Conservation (phyloP, 1,140 invertebrate genomes). For the Formica selysi region DNA sequence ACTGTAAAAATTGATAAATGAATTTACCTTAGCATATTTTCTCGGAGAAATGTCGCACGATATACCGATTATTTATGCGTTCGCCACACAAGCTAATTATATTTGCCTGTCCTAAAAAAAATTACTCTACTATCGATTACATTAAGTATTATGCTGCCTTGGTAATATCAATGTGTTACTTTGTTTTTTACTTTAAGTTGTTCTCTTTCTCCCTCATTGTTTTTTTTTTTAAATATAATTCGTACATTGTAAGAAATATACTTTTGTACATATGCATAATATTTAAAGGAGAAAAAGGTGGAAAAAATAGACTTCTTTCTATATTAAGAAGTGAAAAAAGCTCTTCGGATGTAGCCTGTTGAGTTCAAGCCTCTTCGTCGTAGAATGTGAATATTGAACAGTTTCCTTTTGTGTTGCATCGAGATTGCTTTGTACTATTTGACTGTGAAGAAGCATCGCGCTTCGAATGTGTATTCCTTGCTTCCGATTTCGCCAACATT, state of each 20-base stretch:
- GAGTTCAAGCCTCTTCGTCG: slow-evolving; percentile 22
- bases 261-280: slow-evolving; percentile 71
- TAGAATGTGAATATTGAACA: slow-evolving; percentile 75
- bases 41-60: not conserved
- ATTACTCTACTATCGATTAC: slow-evolving; percentile 35
- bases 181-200: slow-evolving; percentile 58
- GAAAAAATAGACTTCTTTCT: slow-evolving; percentile 11
- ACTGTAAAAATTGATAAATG: slow-evolving; percentile 16
- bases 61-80: slow-evolving; percentile 26
- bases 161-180: slow-evolving; percentile 49
- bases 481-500: slow-evolving; percentile 69
- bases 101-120: not conserved
- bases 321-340: slow-evolving; percentile 15
- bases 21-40: slow-evolving; percentile 37
- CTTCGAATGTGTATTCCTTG: slow-evolving; percentile 43
- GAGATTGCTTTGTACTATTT: slow-evolving; percentile 66
- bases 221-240: slow-evolving; percentile 17
- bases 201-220: slow-evolving; percentile 32
- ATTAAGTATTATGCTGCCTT: slow-evolving; percentile 73
- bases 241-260: slow-evolving; percentile 63
- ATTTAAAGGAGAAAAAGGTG: slow-evolving; percentile 58
- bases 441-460: slow-evolving; percentile 36
- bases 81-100: not conserved
- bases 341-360: slow-evolving; percentile 13
- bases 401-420: slow-evolving; percentile 18